Conservation (phyloP, 2,888 invertebrate genomes). For the Drosophila monieri region DNA sequence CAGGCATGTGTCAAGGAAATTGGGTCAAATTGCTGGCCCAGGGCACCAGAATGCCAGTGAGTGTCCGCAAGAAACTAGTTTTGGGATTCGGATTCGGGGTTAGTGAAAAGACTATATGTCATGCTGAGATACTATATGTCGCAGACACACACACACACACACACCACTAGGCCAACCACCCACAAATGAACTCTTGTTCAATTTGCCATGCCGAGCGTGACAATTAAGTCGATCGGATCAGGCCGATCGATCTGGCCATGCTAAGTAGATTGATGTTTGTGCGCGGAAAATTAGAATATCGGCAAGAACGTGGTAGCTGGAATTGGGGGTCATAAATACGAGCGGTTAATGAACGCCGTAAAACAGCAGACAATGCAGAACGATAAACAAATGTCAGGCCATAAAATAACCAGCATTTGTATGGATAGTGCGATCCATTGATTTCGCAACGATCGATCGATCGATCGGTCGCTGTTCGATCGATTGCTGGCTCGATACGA, state of each 20-base stretch:
- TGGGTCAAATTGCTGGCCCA: conserved; percentile 66
- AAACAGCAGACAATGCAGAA: conserved; percentile 50
- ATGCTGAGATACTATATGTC: conserved; percentile 3
- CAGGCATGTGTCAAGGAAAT: conserved; percentile 80
- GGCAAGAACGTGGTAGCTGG: conserved; percentile 57
- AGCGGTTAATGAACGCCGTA: conserved; percentile 73
- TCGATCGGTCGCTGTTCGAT: conserved; percentile 1
- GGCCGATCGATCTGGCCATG: conserved; percentile 44
- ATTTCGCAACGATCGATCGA: conserved; percentile 54
- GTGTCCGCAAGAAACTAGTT: conserved; percentile 57
- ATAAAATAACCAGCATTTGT: conserved; percentile 31
- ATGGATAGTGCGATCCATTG: conserved; percentile 54
- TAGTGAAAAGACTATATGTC: conserved; percentile 55
- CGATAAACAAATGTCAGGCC: conserved; percentile 45
- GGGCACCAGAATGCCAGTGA: conserved; percentile 55
- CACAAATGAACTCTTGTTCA: conserved; percentile 69
- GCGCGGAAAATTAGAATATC: conserved; percentile 65
- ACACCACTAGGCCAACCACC: conserved; percentile 48
- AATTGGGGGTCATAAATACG: conserved; percentile 64
- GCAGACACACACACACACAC: background rate
- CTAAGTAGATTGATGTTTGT: conserved; percentile 62
- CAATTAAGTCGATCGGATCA: conserved; percentile 41
- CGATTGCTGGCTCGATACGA: conserved; percentile 49
- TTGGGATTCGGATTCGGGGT: conserved; percentile 10
- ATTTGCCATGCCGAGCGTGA: conserved; percentile 69